These are phyloP conservation scores for Seira musarum DNA, from an alignment of 2,888 invertebrate genomes.

Conservation along the genomic window DNA sequence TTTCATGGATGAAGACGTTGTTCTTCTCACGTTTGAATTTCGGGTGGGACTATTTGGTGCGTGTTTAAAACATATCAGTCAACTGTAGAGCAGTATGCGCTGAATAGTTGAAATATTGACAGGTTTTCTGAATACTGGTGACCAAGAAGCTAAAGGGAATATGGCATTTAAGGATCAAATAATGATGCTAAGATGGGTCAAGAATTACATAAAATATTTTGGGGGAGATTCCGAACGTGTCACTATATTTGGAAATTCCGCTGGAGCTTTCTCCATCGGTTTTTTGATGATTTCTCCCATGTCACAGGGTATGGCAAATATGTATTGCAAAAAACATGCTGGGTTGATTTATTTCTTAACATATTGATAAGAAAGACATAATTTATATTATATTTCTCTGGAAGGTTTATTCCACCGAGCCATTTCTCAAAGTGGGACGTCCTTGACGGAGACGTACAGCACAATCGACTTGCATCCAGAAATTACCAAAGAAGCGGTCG, in stretches of 20 bases:
- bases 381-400: background rate
- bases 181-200: conserved; percentile 37
- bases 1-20: conserved; percentile 61
- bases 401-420: conserved; percentile 56
- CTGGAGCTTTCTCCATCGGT: conserved; percentile 36
- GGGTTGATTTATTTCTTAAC: background rate
- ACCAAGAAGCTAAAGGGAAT: conserved; percentile 47
- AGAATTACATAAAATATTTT: conserved; percentile 47
- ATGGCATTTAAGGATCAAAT: conserved; percentile 51
- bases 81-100: too few relatives aligned
- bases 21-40: conserved; percentile 54
- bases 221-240: conserved; percentile 51
- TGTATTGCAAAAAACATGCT: background rate
- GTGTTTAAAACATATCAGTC: too few relatives aligned
- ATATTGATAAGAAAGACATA: background rate
- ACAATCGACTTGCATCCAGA: conserved; percentile 38
- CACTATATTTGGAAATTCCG: conserved; percentile 50
- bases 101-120: too few relatives aligned
- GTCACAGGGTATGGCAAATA: conserved; percentile 40
- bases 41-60: conserved; percentile 54
- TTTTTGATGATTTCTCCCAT: conserved; percentile 54
- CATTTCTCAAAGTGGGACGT: conserved; percentile 59
- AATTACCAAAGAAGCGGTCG: conserved; percentile 37
- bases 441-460: background rate
- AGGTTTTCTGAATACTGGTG: conserved; percentile 58